Base-by-base conservation (phyloP, 2,888 invertebrate species). In the Deilephila elpenor region DNA sequence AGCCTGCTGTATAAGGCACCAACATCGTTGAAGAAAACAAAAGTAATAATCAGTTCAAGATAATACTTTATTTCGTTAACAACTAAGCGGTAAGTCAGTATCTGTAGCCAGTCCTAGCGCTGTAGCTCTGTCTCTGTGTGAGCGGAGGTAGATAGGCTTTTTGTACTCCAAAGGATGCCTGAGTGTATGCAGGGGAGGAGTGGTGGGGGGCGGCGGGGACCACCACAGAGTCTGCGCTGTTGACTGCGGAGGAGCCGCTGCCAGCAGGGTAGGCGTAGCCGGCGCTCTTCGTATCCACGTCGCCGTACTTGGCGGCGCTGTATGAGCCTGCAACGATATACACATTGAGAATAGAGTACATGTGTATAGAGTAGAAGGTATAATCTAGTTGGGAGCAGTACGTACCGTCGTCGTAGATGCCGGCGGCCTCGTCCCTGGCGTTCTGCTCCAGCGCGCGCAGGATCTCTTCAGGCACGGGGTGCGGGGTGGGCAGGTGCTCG, bases 371-470 rank as follows among this genome's bases (percentile, higher is more conserved):
- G n/a, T 5, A 29, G 25, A 61, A 14, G 44, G 25, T 25, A 25
- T 73, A 37, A 37, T 5, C 1, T 6, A 44, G 1, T 5, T 0
- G 72, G 20, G 60, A 59, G 17, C 37, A 4, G 61, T 67, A 34
- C 76, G 78, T 75, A 94, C 94, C 94, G 82, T 94, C 94, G 75
- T 94, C 93, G 73, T 84, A 93, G 72, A 94, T 93, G 2, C 94
- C 94, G 75, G 91, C 90, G n/a, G 93, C 94, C 73, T 94, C 94
- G 74, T 94, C 94, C 4, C 91, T 88, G 0, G 92, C 93, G 75
- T 94, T 94, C 80, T 93, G 91, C 74, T 93, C 93, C 75, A 94
- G 75, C 73, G 93, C 91, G 76, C 84, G 88, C 75, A 92, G 81
- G 75, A 93, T 93, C 78, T 93, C 93, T 79, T 89, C 91, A 0